Evolutionary conservation across 2,113 vertebrate species (phyloP), one percentile per base, ranked within the genome.

Genomic region (Dasyprocta punctata): DNA sequence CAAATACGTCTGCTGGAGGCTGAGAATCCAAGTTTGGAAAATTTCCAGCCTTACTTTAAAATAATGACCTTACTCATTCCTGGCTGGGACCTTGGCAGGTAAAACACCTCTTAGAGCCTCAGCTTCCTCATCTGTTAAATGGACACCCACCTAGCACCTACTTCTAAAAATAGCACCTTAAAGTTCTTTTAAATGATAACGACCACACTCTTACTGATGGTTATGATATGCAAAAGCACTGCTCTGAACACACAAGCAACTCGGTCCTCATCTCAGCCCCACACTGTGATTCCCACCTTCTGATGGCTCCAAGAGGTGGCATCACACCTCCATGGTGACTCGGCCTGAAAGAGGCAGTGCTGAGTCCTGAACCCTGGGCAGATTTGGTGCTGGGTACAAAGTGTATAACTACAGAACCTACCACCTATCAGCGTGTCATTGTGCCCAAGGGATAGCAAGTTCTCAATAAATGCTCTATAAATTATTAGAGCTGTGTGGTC

Each of bases 21-120:
- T 80, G 26, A 92, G 41, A 63, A 93, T 16, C 26, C 63, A 86
- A 78, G 58, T 77, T 75, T 73, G 65, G 75, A 93, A 97, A 58
- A 24, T 22, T 85, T 58, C 58, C 47, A 56, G 73, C 52, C 54
- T 89, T 6, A 33, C 33, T 94, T 84, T 30, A 90, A 94, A 94
- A 69, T 36, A 41, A 0, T 26, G 36, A 26, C 60, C 92, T 65
- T 52, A 26, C 14, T 49, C 30, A 17, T 44, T 86, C 81, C 20
- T 7, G 36, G 28, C 61, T 82, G 61, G 84, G 47, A 58, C n/a
- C 69, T 61, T 22, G 52, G 67, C 58, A 44, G 33, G 87, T 8
- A 49, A 30, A 36, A 56, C 63, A 12, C 30, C 11, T 86, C 86
- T 56, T 16, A 36, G 67, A 89, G n/a, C 38, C 93, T 86, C 38